Conservation (phyloP, 1,140 invertebrate genomes). For the Halesus radiatus region DNA sequence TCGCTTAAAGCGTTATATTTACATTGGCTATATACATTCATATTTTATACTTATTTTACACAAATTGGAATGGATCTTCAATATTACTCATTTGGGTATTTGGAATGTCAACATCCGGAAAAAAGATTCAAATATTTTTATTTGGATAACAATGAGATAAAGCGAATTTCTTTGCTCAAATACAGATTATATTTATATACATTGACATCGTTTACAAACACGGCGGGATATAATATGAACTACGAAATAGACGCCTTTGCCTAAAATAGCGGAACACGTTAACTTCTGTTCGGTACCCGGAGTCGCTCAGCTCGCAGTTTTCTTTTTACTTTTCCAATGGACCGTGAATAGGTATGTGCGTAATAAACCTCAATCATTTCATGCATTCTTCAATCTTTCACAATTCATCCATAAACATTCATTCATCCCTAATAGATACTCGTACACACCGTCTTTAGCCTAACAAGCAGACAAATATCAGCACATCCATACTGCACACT, state of each 20-base stretch:
- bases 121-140: conserved; percentile 17
- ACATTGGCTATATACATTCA: conserved; percentile 56
- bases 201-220: conserved; percentile 24
- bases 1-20: conserved; percentile 54
- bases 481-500: conserved; percentile 18
- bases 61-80: conserved; percentile 52
- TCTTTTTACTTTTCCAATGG: background rate
- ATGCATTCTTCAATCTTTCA: background rate
- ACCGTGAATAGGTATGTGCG: conserved; percentile 7
- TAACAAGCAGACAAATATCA: conserved; percentile 36
- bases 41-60: conserved; percentile 55
- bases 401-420: background rate
- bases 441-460: conserved; percentile 7
- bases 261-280: conserved; percentile 15
- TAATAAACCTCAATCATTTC: background rate
- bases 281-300: background rate
- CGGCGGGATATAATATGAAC: conserved; percentile 12
- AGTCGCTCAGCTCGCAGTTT: background rate
- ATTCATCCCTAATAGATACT: background rate
- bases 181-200: conserved; percentile 29
- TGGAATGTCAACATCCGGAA: conserved; percentile 51
- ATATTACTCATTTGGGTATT: conserved; percentile 26
- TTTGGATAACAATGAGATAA: conserved; percentile 32
- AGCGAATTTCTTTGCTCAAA: conserved; percentile 29
- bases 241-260: conserved; percentile 18